Conservation (phyloP, 2,113 vertebrate genomes). For the Procavia capensis region DNA sequence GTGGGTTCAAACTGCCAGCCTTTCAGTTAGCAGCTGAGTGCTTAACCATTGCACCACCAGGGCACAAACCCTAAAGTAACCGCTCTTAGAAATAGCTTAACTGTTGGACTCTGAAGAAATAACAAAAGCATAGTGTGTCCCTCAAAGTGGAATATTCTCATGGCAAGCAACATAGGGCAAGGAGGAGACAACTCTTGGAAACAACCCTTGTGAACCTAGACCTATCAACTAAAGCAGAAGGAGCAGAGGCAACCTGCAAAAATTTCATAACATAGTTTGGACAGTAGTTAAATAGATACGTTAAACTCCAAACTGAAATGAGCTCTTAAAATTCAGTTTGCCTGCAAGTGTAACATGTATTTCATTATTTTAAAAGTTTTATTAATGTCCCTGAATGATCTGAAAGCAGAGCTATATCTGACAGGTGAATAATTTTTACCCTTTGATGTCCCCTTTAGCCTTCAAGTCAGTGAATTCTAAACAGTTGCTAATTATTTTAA, state of each 20-base stretch:
- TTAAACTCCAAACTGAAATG: not conserved
- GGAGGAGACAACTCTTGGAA: not conserved
- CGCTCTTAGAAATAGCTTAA: not conserved
- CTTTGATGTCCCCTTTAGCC: slow-evolving; percentile 29
- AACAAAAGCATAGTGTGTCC: not conserved
- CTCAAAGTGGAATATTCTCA: not conserved
- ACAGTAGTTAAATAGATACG: not conserved
- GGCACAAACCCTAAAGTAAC: not conserved
- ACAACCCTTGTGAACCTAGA: not conserved
- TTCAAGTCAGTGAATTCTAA: slow-evolving; percentile 68
- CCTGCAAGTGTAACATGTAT: not conserved
- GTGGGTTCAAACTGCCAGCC: too few species aligned
- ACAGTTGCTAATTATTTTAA: slow-evolving; percentile 11
- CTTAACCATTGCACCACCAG: too few species aligned
- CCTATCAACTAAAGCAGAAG: not conserved
- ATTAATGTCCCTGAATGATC: not conserved
- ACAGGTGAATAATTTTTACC: not conserved
- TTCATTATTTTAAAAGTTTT: not conserved
- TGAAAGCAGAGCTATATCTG: not conserved
- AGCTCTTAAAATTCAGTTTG: not conserved
- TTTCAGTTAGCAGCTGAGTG: too few species aligned
- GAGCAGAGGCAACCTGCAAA: not conserved
- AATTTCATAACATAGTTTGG: not conserved
- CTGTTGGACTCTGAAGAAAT: not conserved
- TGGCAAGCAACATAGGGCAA: not conserved